These are phyloP conservation scores for Melipona beecheii DNA, from an alignment of 2,888 invertebrate species.

Conservation along the genomic window DNA sequence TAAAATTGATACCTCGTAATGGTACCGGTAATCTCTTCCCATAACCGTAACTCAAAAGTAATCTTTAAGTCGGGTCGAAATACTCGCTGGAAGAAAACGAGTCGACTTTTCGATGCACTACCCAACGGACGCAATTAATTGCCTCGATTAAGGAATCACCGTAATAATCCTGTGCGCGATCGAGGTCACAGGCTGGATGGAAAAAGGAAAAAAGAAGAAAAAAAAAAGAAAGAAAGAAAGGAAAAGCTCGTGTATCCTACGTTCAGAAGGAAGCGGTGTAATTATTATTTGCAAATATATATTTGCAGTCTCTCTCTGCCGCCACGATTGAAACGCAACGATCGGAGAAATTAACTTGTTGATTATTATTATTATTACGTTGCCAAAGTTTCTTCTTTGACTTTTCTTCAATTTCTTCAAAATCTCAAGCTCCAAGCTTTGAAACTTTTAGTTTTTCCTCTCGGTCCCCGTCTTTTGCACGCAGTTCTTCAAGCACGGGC, in stretches of 20 bases:
- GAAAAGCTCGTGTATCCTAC: slow-evolving; percentile 10
- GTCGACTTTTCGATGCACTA: neutral
- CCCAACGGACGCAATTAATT: slow-evolving; percentile 36
- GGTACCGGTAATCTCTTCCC: neutral
- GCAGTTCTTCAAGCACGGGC: too few species aligned
- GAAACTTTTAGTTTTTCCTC: neutral
- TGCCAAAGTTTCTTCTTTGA: too few species aligned
- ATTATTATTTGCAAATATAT: slow-evolving; percentile 48
- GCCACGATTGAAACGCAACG: neutral
- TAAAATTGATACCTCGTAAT: neutral
- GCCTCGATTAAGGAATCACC: slow-evolving; percentile 42
- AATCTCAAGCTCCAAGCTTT: too few species aligned
- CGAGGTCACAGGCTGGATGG: neutral
- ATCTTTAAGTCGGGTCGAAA: neutral
- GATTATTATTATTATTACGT: neutral
- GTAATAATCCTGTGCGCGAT: slow-evolving; percentile 41
- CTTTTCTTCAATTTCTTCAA: too few species aligned
- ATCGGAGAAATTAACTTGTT: slow-evolving; percentile 29
- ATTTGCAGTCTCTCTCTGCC: neutral
- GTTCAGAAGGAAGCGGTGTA: neutral
- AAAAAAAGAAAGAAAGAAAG: too few species aligned
- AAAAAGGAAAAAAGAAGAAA: too few species aligned
- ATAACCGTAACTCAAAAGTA: neutral
- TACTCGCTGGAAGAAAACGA: neutral
- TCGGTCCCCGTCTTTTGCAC: neutral